A percentile compares a stretch with the other conserved stretches of the same genome.
Conservation (phyloP, 2,888 invertebrate genomes). For the Endotricha flammealis region DNA sequence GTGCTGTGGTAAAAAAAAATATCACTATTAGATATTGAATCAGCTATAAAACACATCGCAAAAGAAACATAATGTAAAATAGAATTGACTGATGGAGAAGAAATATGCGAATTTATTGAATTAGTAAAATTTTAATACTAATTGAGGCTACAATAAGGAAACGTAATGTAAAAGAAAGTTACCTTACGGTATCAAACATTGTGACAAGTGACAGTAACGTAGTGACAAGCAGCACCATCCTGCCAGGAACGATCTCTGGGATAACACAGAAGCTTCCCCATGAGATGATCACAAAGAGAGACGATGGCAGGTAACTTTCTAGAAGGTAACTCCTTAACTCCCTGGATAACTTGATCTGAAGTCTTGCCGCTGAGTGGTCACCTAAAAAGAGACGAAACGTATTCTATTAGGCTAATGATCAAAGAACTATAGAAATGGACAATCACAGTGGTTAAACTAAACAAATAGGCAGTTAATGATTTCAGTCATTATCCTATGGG, state of each 20-base stretch:
- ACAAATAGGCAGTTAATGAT: neutral
- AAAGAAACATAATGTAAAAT: too few relatives aligned
- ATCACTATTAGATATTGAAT: neutral
- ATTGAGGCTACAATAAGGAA: too few relatives aligned
- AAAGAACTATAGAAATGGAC: neutral
- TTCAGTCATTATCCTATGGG: neutral
- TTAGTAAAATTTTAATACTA: too few relatives aligned
- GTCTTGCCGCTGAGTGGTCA: constrained; percentile 79
- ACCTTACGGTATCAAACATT: constrained; percentile 83
- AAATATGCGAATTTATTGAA: too few relatives aligned
- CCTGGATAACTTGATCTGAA: constrained; percentile 79
- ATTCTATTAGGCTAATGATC: constrained; percentile 5
- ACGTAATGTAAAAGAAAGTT: constrained; percentile 10
- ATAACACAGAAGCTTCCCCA: constrained; percentile 83
- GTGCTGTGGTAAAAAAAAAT: constrained; percentile 52
- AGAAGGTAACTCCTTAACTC: constrained; percentile 80
- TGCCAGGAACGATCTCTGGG: constrained; percentile 81
- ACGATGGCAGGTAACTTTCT: constrained; percentile 81
- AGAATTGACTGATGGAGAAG: too few relatives aligned
- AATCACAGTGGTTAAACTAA: neutral
- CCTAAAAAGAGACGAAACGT: constrained; percentile 47
- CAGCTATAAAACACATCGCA: constrained; percentile 6
- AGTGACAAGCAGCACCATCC: constrained; percentile 81
- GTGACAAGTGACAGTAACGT: constrained; percentile 81
- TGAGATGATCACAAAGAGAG: constrained; percentile 81